phyloP scores from a whole-genome alignment of 2,113 vertebrate species.

The human region DNA sequence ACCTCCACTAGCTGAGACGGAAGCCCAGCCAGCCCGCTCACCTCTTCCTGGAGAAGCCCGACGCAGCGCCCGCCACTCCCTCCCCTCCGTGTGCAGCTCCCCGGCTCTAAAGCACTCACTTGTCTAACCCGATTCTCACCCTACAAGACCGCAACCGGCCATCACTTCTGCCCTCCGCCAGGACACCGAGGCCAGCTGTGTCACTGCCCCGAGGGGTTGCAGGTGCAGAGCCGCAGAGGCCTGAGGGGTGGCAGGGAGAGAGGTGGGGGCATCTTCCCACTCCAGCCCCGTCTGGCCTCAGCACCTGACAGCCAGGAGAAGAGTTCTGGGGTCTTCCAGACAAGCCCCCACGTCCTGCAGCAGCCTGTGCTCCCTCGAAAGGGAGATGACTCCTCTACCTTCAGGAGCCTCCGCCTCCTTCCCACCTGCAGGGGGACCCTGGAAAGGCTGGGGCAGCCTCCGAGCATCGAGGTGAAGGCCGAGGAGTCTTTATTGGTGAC shows the following conservation, averaged over 20 bases:
- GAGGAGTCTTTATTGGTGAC: neutral
- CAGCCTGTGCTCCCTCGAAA: no score
- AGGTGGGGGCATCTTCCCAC: neutral
- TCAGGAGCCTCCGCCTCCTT: neutral
- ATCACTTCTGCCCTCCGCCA: neutral
- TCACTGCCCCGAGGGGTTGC: neutral
- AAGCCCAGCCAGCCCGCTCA: neutral
- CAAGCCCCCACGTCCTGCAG: fast-evolving
- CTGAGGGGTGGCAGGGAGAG: neutral
- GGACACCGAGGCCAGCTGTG: neutral
- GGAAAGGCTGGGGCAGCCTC: neutral
- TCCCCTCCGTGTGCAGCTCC: neutral
- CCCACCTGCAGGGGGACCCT: neutral
- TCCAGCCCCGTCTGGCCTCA: neutral
- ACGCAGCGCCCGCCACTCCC: fast-evolving
- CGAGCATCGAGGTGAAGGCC: neutral
- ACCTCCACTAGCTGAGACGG: neutral
- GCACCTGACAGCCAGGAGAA: neutral
- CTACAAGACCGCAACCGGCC: no score
- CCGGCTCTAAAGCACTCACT: neutral
- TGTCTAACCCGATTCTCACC: neutral
- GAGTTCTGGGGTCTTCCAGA: neutral
- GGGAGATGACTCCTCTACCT: no score
- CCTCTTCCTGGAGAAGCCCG: no score
- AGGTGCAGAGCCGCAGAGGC: neutral